Conservation (phyloP, 2,797 vertebrate species). For the Micrastur ruficollis region DNA sequence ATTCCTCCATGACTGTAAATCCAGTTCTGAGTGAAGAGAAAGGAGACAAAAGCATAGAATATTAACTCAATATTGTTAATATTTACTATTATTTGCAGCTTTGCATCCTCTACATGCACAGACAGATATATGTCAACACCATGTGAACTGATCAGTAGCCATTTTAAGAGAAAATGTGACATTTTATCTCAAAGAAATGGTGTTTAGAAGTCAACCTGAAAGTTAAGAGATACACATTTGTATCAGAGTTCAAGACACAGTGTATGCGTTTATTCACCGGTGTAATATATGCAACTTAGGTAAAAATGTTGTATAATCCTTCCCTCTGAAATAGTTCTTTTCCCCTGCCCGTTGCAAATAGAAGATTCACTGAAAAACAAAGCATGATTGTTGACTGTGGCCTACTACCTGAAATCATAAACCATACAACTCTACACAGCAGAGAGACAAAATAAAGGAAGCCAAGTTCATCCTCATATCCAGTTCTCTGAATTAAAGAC, state of each 20-base stretch:
- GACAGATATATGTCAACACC: not conserved
- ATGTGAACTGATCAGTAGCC: not conserved
- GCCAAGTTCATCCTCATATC: not conserved
- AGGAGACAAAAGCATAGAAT: not conserved
- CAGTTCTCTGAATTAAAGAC: not conserved
- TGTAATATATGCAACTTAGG: not conserved
- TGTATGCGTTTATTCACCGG: not conserved
- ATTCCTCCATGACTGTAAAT: constrained; percentile 83
- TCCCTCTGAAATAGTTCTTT: not conserved
- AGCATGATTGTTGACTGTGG: not conserved
- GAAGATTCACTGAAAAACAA: not conserved
- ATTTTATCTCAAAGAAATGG: not conserved
- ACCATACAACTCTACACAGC: not conserved
- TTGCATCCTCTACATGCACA: not conserved
- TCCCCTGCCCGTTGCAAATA: not conserved
- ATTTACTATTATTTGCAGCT: not conserved
- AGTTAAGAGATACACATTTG: not conserved
- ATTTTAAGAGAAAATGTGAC: not conserved
- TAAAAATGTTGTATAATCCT: not conserved
- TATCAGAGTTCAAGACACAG: not conserved
- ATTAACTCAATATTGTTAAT: not conserved
- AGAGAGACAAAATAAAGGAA: not conserved
- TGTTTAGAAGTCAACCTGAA: not conserved
- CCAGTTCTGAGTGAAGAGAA: constrained; percentile 55
- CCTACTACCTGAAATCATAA: not conserved